These are phyloP conservation scores for Agrochola litura DNA, from an alignment of 2,888 invertebrate species.

Conservation along the genomic window DNA sequence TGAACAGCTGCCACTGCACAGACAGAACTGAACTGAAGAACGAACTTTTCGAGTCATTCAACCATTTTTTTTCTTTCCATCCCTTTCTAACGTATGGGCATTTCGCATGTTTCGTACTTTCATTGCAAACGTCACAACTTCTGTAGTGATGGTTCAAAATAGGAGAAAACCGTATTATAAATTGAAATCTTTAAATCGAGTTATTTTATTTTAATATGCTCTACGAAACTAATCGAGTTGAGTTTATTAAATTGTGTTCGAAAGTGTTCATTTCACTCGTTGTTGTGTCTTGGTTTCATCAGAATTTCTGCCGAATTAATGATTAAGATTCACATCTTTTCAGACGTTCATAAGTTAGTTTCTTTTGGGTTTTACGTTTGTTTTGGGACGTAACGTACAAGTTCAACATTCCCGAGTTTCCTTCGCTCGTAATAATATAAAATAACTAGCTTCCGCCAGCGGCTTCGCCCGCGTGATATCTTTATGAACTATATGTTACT, in stretches of 20 bases:
- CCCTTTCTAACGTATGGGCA: conserved; percentile 45
- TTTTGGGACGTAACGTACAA: neutral
- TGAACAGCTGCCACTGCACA: conserved; percentile 67
- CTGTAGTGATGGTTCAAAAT: conserved; percentile 40
- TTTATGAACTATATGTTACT: too few species aligned
- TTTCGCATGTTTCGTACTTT: conserved; percentile 21
- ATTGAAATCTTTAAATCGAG: neutral
- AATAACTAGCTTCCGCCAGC: too few species aligned
- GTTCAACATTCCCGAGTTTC: too few species aligned
- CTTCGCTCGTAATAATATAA: neutral
- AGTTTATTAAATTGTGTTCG: neutral
- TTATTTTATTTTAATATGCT: neutral
- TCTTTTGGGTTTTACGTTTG: neutral
- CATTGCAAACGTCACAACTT: conserved; percentile 53
- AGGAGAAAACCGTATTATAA: conserved; percentile 39
- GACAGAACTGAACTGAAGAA: conserved; percentile 68
- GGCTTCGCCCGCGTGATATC: too few species aligned
- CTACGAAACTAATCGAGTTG: neutral
- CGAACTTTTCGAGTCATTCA: conserved; percentile 67
- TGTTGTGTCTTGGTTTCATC: neutral
- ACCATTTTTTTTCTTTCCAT: conserved; percentile 45
- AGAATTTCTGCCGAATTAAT: neutral
- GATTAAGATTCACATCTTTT: neutral
- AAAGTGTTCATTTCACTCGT: neutral
- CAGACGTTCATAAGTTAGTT: neutral